These are phyloP conservation scores for Arrhopalites spinosus DNA, from an alignment of 2,888 invertebrate species.

Conservation along the genomic window DNA sequence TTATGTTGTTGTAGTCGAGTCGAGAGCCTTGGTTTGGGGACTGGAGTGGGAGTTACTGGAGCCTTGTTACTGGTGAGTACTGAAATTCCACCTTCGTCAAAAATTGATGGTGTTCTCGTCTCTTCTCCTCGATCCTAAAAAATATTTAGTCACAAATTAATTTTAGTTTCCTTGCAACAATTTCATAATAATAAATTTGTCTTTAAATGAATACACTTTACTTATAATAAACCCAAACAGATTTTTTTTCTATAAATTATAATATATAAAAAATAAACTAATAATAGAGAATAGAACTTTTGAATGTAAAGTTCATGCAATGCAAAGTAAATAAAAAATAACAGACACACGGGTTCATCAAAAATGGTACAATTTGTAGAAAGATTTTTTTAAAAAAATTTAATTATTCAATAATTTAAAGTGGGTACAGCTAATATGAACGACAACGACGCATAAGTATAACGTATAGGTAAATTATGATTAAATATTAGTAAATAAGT, in stretches of 20 bases:
- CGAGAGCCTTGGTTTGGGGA: constrained; percentile 50
- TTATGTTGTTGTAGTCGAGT: constrained; percentile 39
- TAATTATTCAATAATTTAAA: no score
- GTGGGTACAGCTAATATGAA: no score
- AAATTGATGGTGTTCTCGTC: constrained; percentile 18
- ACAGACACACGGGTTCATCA: no score
- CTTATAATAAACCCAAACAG: not conserved
- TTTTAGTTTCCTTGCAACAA: not conserved
- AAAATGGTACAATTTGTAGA: no score
- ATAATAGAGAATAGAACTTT: not conserved
- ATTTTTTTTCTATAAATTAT: not conserved
- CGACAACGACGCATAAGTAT: no score
- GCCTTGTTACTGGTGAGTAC: not conserved
- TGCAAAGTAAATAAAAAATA: no score
- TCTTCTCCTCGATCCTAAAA: constrained; percentile 16
- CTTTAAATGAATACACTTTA: not conserved
- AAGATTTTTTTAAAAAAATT: no score
- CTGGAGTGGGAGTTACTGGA: constrained; percentile 47
- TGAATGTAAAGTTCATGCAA: not conserved
- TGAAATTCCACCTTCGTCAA: constrained; percentile 29
- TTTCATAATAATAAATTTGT: not conserved
- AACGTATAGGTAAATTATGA: no score
- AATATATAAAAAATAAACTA: not conserved
- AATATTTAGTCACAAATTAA: not conserved
- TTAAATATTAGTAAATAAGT: no score